Evolutionary conservation across 2,797 vertebrate species (phyloP).

Genomic region (Onychomys leucogaster): DNA sequence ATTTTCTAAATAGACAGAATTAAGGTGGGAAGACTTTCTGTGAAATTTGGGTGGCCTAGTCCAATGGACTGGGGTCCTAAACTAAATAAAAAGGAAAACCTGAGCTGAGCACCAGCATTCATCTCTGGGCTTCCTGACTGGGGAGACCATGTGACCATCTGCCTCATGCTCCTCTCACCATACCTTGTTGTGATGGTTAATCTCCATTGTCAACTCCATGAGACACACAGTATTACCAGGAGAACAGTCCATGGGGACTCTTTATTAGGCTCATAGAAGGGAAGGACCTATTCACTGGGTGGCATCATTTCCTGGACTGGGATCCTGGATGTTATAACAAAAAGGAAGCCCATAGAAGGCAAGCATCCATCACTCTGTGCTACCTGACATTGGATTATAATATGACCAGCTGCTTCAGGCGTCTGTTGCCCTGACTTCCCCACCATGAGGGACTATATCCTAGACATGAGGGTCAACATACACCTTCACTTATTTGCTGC

Average conservation of each 20-base stretch:
- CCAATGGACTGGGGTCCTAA: background rate
- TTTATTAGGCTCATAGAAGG: background rate
- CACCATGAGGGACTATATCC: too few relatives aligned
- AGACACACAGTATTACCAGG: background rate
- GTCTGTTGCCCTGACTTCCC: background rate
- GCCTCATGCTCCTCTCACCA: fast-evolving
- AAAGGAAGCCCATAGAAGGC: background rate
- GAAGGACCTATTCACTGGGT: background rate
- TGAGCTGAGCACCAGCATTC: background rate
- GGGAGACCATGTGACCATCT: background rate
- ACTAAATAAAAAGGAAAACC: background rate
- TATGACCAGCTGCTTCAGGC: background rate
- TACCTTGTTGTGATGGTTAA: background rate
- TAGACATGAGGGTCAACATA: background rate
- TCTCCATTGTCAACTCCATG: background rate
- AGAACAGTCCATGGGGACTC: background rate
- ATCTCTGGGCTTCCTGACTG: background rate
- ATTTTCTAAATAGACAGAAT: background rate
- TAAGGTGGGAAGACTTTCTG: background rate
- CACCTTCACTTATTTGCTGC: background rate
- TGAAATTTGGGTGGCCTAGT: background rate
- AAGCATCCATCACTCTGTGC: too few relatives aligned
- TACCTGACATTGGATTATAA: background rate
- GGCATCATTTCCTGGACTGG: background rate
- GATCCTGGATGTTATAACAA: background rate